Conservation (phyloP, 2,797 vertebrate species). For the Sebastes trivittatus region DNA sequence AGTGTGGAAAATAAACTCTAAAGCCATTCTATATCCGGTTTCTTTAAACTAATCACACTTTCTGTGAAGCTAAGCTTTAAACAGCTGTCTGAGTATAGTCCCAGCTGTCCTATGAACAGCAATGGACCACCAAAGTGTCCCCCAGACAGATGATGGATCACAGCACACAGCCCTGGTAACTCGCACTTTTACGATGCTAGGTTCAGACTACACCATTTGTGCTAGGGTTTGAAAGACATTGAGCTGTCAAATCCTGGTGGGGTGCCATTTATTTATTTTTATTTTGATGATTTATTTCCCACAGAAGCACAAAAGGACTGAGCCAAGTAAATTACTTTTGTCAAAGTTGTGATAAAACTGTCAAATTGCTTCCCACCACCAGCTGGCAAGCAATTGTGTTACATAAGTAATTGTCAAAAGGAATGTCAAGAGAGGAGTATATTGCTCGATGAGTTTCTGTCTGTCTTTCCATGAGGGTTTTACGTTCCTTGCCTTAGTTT, state of each 20-base stretch:
- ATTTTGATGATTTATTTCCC: constrained; percentile 77
- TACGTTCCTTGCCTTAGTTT: constrained; percentile 38
- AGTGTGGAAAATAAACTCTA: not conserved
- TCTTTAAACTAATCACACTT: constrained; percentile 23
- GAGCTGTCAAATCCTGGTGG: constrained; percentile 64
- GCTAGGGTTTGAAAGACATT: constrained; percentile 55
- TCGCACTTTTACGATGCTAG: constrained; percentile 55
- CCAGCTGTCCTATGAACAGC: constrained; percentile 61
- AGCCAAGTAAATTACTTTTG: constrained; percentile 80
- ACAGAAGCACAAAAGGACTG: constrained; percentile 65
- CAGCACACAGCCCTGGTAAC: constrained; percentile 29
- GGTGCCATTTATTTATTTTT: constrained; percentile 72
- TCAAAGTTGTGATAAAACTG: constrained; percentile 81
- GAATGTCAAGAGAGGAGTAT: constrained; percentile 63
- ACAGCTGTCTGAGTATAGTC: constrained; percentile 60
- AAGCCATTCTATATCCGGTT: not conserved
- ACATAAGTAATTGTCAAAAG: constrained; percentile 78
- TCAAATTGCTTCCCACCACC: constrained; percentile 73
- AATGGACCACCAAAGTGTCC: constrained; percentile 60
- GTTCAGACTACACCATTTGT: constrained; percentile 41
- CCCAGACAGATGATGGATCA: constrained; percentile 61
- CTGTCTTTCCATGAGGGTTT: constrained; percentile 44
- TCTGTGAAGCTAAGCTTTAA: constrained; percentile 38
- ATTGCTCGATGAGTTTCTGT: constrained; percentile 52
- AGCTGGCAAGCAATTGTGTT: constrained; percentile 76